Percentiles rank a stretch among this genome's conserved stretches.
Evolutionary conservation across 2,113 vertebrate genomes (phyloP).

Genomic region (Hippocampus abdominalis): DNA sequence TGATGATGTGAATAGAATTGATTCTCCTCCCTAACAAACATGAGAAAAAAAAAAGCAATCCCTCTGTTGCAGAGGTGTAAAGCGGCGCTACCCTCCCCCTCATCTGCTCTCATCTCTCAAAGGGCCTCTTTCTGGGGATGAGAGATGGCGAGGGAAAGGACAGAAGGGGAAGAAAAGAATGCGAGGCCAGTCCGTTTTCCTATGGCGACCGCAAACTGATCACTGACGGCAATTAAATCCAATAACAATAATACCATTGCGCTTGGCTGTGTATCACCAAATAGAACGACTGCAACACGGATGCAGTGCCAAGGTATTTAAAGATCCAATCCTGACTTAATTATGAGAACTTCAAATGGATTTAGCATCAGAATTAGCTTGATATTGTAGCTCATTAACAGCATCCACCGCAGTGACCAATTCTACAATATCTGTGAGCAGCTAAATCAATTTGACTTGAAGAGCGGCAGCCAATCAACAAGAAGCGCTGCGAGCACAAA

Average conservation of each 20-base stretch:
- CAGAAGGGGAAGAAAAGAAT: slow-evolving; percentile 30
- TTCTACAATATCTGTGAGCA: slow-evolving; percentile 72
- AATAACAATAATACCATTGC: slow-evolving; percentile 67
- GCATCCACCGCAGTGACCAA: slow-evolving; percentile 60
- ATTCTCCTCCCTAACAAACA: slow-evolving; percentile 69
- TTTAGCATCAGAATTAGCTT: slow-evolving; percentile 80
- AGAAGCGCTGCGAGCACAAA: slow-evolving; percentile 46
- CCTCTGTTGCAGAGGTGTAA: slow-evolving; percentile 72
- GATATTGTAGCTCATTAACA: slow-evolving; percentile 81
- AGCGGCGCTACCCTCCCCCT: slow-evolving; percentile 66
- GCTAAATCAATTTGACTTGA: slow-evolving; percentile 77
- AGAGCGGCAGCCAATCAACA: slow-evolving; percentile 66
- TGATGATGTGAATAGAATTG: slow-evolving; percentile 73
- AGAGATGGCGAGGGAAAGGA: slow-evolving; percentile 59
- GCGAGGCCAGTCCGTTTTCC: slow-evolving; percentile 54
- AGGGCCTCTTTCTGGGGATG: slow-evolving; percentile 68
- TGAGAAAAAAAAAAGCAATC: slow-evolving; percentile 69
- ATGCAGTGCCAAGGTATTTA: slow-evolving; percentile 72
- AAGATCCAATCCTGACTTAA: slow-evolving; percentile 78
- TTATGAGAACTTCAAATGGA: slow-evolving; percentile 79
- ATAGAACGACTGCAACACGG: slow-evolving; percentile 73
- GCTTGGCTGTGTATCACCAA: slow-evolving; percentile 57
- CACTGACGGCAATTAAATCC: slow-evolving; percentile 72
- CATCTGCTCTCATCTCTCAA: slow-evolving; percentile 68
- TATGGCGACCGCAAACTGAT: slow-evolving; percentile 66